Evolutionary conservation across 2,113 vertebrate genomes (phyloP).

Genomic region (Phalacrocorax aristotelis): DNA sequence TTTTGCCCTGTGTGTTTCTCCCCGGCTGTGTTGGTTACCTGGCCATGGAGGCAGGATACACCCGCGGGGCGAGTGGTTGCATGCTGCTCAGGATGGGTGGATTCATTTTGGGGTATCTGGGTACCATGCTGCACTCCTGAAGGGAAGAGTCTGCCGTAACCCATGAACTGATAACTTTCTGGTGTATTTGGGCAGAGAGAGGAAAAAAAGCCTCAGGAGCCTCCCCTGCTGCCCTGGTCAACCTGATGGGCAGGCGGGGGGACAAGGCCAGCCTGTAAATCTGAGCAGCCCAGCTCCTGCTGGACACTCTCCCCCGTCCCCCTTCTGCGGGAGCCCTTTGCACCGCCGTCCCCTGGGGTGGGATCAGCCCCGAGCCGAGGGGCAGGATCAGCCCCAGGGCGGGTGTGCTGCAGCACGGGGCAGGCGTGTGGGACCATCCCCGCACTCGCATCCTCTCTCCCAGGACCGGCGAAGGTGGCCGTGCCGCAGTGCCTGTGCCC

Average conservation of each 20-base stretch:
- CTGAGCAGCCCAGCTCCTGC: not conserved
- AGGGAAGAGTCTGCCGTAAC: not conserved
- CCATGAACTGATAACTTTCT: fast-evolving
- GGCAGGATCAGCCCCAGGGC: not conserved
- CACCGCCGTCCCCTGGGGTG: not conserved
- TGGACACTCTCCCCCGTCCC: fast-evolving
- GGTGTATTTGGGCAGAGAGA: not conserved
- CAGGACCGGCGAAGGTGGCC: fast-evolving
- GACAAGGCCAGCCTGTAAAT: not conserved
- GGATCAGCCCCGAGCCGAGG: not conserved
- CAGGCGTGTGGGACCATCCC: not conserved
- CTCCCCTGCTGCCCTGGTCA: not conserved
- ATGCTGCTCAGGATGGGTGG: not conserved
- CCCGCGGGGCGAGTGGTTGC: fast-evolving
- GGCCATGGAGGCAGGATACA: fast-evolving
- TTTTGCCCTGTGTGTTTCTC: not conserved
- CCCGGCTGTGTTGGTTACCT: not conserved
- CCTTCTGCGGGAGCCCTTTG: not conserved
- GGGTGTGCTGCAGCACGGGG: not conserved
- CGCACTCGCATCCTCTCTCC: not conserved
- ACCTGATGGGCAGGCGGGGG: not conserved
- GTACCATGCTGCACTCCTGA: fast-evolving
- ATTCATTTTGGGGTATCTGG: not conserved
- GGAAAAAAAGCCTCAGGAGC: not conserved
- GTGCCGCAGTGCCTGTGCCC: not conserved